Evolutionary conservation across 2,113 vertebrate species (phyloP).

Genomic region (Alligator sinensis): DNA sequence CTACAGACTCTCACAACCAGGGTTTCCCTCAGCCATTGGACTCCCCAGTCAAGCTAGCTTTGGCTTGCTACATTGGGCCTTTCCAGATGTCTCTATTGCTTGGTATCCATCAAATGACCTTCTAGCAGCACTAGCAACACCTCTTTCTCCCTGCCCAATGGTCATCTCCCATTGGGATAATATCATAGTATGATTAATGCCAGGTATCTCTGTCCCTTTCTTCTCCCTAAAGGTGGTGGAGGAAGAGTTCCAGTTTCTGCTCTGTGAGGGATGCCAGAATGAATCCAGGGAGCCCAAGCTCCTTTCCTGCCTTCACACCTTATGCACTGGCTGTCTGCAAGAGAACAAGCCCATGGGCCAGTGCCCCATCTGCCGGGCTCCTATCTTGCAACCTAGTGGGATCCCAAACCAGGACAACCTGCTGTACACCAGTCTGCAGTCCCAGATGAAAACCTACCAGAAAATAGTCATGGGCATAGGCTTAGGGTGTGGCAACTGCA

Average conservation of each 20-base stretch:
- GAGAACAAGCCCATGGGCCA: accelerated
- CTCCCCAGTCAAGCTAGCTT: too few relatives aligned
- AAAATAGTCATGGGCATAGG: background rate
- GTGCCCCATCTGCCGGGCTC: conserved; percentile 41
- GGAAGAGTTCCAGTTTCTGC: conserved; percentile 69
- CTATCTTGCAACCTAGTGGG: accelerated
- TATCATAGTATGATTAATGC: background rate
- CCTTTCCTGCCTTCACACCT: conserved; percentile 64
- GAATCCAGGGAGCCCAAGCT: conserved; percentile 63
- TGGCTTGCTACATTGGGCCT: too few relatives aligned
- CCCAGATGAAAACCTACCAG: conserved; percentile 25
- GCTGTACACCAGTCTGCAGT: conserved; percentile 70
- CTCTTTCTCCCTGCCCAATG: too few relatives aligned
- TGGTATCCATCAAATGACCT: too few relatives aligned
- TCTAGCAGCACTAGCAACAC: background rate
- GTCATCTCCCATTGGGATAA: too few relatives aligned
- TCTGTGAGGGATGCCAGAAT: conserved; percentile 35
- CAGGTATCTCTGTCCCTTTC: background rate
- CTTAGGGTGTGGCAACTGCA: conserved; percentile 57
- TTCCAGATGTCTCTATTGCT: too few relatives aligned
- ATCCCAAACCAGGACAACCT: background rate
- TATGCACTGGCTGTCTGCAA: conserved; percentile 54
- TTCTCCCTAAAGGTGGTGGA: background rate
- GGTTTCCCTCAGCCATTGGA: too few relatives aligned
- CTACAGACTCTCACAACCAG: too few relatives aligned